Base-by-base conservation (phyloP, 2,113 vertebrate species). In the Microtus oregoni region DNA sequence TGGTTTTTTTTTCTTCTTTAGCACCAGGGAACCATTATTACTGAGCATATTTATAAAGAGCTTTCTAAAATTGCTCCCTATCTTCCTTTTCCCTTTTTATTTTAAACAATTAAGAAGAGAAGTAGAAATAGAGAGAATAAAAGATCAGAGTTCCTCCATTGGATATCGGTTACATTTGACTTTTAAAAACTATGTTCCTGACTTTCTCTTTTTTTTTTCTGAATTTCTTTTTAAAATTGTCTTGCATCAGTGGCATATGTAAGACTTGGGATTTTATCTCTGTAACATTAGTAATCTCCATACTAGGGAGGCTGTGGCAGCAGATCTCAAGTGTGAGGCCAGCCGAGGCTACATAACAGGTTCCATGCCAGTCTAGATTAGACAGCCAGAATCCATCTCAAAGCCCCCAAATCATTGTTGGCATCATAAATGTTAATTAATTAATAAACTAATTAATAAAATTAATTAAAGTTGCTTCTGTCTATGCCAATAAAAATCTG, bases 231-330 rank as follows among this genome's bases (percentile, higher is more conserved):
- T 3, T 19, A 83, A 68, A 12, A 63, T 28, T 14, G 52, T 78
- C 7, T 91, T 88, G 68, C 7, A 47, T 81, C 86, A 79, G 22
- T 86, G 19, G 38, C 89, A 92, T 20, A 83, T 30, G 12, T 22
- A 86, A 91, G 67, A 95, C 63, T 86, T 94, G 91, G 65, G 72
- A 92, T 91, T 82, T 94, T 93, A 61, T 87, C 5, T 73, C 58
- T 90, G 63, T 55, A 83, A 73, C 67, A 38, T 55, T 28, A n/a
- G 77, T 52, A 50, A 10, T 79, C 30, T 47, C 9, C 50, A 20
- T 68, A n/a, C 30, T 50, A 22, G 17, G 65, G 30, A 35, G 28
- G 44, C 24, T 26, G 22, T 68, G 28, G 41, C 28, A 68, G 41
- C 32, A 24, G 61, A 67, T 44, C 41, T 44, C 3, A 7, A 70